These are phyloP conservation scores for Myopa testacea DNA, from an alignment of 2,888 invertebrate genomes.

Conservation along the genomic window DNA sequence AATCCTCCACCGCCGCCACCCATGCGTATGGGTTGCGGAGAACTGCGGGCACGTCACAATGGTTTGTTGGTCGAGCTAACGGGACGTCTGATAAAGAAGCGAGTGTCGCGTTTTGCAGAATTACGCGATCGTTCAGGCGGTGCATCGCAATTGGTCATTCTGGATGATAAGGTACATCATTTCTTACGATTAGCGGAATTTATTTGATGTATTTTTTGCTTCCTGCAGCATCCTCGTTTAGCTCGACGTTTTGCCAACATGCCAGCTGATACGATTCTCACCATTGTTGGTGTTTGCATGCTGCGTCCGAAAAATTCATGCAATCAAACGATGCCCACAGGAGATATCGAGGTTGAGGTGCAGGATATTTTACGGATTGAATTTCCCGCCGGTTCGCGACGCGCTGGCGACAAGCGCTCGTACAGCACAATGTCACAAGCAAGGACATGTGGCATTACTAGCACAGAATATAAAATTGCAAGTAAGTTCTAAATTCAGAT, in stretches of 20 bases:
- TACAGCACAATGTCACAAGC: conserved; percentile 65
- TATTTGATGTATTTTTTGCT: background rate
- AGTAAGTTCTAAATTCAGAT: conserved; percentile 55
- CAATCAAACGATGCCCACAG: conserved; percentile 68
- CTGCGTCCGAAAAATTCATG: conserved; percentile 63
- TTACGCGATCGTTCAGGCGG: conserved; percentile 77
- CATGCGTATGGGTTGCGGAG: conserved; percentile 71
- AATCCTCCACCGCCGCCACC: conserved; percentile 67
- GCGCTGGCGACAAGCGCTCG: conserved; percentile 62
- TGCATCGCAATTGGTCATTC: conserved; percentile 71
- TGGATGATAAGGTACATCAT: conserved; percentile 59
- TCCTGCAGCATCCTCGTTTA: conserved; percentile 64
- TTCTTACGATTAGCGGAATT: conserved; percentile 17
- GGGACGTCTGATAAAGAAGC: conserved; percentile 74
- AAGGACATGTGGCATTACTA: conserved; percentile 63
- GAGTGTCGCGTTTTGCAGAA: conserved; percentile 73
- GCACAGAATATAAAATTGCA: conserved; percentile 68
- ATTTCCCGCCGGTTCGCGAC: conserved; percentile 54
- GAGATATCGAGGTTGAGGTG: conserved; percentile 68
- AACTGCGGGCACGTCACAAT: conserved; percentile 70
- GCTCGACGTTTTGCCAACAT: conserved; percentile 66
- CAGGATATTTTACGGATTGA: conserved; percentile 64
- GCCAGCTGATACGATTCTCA: conserved; percentile 66
- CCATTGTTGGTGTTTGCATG: conserved; percentile 65
- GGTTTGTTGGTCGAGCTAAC: conserved; percentile 72